Evolutionary conservation across 2,888 invertebrate genomes (phyloP), one percentile per base, ranked within the genome.

Genomic region (Piscicola geometra): DNA sequence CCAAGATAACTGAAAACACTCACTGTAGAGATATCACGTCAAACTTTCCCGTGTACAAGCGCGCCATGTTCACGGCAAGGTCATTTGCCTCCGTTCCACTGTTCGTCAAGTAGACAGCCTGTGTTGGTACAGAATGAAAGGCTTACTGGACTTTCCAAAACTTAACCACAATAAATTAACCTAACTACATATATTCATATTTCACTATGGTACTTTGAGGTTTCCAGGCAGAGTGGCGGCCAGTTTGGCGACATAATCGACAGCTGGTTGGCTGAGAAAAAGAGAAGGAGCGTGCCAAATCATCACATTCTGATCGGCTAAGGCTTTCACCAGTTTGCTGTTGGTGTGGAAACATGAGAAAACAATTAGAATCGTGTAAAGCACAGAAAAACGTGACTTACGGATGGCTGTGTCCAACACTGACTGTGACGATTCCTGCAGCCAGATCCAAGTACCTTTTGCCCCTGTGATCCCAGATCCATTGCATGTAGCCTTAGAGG

Each of bases 1-100:
- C n/a, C n/a, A n/a, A n/a, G 69, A 69, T 0, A 75, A 56, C n/a
- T 3, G 30, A 41, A 3, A 15, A 28, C 30, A 71, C 60, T 64
- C 79, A 85, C 84, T 88, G 86, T 73, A 98, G 87, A 0, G 94
- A 91, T 47, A 98, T 87, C 28, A 96, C 88, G 81, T 96, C 94
- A 81, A 90, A 90, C 82, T 91, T 90, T 0, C 91, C 91, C 0
- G 97, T 96, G 83, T 94, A 90, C 0, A 92, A 86, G 81, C 95
- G 89, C 0, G 96, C 92, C 86, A 99, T 88, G 41, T 94, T 84
- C 79, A 93, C 88, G 0, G 98, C 98, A 76, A 99, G 87, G 84
- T 99, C 98, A 83, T 97, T 98, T 0, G 98, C 97, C 86, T 99
- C 98, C 3, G 94, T 93, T 0, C 98, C 98, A 82, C 96, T 97